Evolutionary conservation across 2,797 vertebrate species (phyloP).

Genomic region (Takifugu ocellatus): DNA sequence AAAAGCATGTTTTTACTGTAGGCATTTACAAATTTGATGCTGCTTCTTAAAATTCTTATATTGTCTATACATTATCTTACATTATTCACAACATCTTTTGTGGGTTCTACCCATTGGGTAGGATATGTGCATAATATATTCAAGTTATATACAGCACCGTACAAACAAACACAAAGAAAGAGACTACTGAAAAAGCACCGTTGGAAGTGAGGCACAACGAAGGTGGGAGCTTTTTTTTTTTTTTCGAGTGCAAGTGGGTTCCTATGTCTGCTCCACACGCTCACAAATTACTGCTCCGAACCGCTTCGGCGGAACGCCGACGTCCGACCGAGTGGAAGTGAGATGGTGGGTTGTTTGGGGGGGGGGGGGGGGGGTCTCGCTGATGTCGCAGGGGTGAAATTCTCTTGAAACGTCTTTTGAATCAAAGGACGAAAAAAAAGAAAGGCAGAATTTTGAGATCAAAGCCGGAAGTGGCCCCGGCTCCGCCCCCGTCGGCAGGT

Average conservation of each 20-base stretch:
- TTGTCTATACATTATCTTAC: conserved; percentile 95
- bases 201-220: conserved; percentile 94
- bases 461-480: no score
- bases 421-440: no score
- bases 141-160: conserved; percentile 96
- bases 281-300: conserved; percentile 51
- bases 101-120: conserved; percentile 97
- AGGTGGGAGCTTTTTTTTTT: conserved; percentile 76
- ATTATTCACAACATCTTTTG: conserved; percentile 88
- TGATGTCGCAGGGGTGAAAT: no score
- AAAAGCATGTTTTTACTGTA: conserved; percentile 78
- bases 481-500: background rate
- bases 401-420: background rate
- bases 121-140: conserved; percentile 98
- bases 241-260: conserved; percentile 77
- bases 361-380: background rate
- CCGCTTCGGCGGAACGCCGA: conserved; percentile 1
- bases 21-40: conserved; percentile 92
- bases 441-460: no score
- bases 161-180: conserved; percentile 82
- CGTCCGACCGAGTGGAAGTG: conserved; percentile 25
- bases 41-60: conserved; percentile 88
- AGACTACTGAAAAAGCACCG: conserved; percentile 91
- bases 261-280: conserved; percentile 75
- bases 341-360: background rate